Evolutionary conservation across 2,888 invertebrate genomes (phyloP).

Genomic region (Arctia plantaginis): DNA sequence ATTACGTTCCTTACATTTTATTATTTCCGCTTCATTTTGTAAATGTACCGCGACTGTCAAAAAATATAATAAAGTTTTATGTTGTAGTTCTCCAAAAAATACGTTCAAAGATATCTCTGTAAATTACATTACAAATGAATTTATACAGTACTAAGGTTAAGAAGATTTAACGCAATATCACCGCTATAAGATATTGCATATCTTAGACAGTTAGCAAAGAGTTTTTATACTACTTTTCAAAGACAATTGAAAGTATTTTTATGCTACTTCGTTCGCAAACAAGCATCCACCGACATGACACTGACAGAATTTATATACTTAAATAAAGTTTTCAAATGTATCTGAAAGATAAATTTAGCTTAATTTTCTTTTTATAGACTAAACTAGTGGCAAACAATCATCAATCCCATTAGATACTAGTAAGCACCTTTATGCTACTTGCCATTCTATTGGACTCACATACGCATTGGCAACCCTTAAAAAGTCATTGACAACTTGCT

Average conservation of each 20-base stretch:
- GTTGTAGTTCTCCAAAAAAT: neutral
- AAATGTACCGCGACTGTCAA: neutral
- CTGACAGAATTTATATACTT: too few relatives aligned
- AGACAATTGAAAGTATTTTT: neutral
- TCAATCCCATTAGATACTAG: too few relatives aligned
- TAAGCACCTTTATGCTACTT: too few relatives aligned
- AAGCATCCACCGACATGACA: neutral
- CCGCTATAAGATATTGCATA: neutral
- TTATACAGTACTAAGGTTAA: neutral
- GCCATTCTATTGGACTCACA: too few relatives aligned
- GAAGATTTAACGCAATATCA: neutral
- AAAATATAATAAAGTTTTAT: neutral
- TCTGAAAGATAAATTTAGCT: too few relatives aligned
- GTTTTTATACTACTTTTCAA: neutral
- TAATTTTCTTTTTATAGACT: too few relatives aligned
- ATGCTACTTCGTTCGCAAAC: neutral
- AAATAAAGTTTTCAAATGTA: too few relatives aligned
- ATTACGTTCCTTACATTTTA: conserved; percentile 15
- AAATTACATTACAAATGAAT: neutral
- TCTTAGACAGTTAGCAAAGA: neutral
- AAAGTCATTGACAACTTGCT: too few relatives aligned
- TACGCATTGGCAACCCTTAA: too few relatives aligned
- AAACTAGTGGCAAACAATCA: too few relatives aligned
- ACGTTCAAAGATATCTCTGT: neutral
- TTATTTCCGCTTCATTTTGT: conserved; percentile 1